A percentile compares a stretch with the other conserved stretches of the same genome.
Conservation (phyloP, 2,797 vertebrate species). For the Eidolon dupreanum region DNA sequence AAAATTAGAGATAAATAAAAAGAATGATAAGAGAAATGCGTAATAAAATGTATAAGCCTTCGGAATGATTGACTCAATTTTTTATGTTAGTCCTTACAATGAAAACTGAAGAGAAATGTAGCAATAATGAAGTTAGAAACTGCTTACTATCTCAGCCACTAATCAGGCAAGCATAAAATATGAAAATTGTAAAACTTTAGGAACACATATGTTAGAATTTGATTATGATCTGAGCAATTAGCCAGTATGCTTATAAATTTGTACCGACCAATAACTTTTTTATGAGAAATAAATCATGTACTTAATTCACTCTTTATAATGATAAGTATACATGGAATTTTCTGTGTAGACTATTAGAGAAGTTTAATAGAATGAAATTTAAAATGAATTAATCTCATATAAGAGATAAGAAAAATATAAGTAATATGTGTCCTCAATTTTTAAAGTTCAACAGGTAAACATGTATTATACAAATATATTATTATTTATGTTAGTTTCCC, state of each 20-base stretch:
- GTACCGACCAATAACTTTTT: background rate
- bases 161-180: background rate
- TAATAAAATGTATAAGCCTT: background rate
- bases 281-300: background rate
- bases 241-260: background rate
- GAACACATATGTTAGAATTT: background rate
- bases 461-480: background rate
- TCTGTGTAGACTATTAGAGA: background rate
- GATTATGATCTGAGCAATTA: conserved; percentile 8
- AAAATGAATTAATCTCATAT: background rate
- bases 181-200: background rate
- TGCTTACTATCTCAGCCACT: background rate
- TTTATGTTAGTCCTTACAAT: background rate
- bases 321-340: background rate
- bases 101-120: background rate
- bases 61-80: background rate
- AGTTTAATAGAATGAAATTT: background rate
- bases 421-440: background rate
- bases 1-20: background rate
- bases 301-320: conserved; percentile 42
- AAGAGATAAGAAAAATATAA: background rate
- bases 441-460: conserved; percentile 14
- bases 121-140: conserved; percentile 1
- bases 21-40: background rate
- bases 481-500: conserved; percentile 3